Evolutionary conservation across 2,797 vertebrate species (phyloP), one percentile per base, ranked within the genome.

Genomic region (Enteromius radiatus): DNA sequence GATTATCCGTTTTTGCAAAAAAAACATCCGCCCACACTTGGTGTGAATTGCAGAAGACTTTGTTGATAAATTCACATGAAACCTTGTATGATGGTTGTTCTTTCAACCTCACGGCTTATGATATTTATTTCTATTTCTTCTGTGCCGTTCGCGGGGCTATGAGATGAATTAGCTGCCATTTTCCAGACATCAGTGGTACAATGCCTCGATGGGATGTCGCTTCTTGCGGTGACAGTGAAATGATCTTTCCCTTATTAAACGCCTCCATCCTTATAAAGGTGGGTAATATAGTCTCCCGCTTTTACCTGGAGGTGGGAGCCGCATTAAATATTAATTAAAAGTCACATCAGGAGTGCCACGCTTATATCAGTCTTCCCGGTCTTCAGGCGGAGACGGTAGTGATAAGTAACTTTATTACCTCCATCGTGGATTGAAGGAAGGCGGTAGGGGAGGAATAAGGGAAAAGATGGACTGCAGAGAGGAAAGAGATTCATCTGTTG

Each of bases 161-260:
- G 88, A 82, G 91, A 88, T 88, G 85, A 90, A 89, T 90, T 64
- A 86, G 88, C 89, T 89, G 91, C 86, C 89, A 85, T 90, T 90
- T 90, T 84, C 31, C 87, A 88, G 88, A 89, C 89, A 85, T 88
- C 86, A 89, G 87, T 90, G 83, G 87, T 90, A 82, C 85, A 89
- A 84, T 80, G 77, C 63, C 86, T 89, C 92, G 90, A 92, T 91
- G 90, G 91, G 93, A 88, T 41, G 17, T 79, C 87, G 89, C 90
- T 91, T 88, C 90, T 92, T 89, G 88, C 84, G 85, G 88, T 95
- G 93, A 95, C 93, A 94, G 91, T 88, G 89, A 93, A 93, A 93
- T 94, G 92, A 95, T 94, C 93, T 91, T 87, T 93, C 94, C 91
- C 94, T 95, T 94, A 95, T 95, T 95, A 94, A 94, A 94, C 92